phyloP scores from a whole-genome alignment of 2,888 invertebrate species.

The Tetropium fuscum region DNA sequence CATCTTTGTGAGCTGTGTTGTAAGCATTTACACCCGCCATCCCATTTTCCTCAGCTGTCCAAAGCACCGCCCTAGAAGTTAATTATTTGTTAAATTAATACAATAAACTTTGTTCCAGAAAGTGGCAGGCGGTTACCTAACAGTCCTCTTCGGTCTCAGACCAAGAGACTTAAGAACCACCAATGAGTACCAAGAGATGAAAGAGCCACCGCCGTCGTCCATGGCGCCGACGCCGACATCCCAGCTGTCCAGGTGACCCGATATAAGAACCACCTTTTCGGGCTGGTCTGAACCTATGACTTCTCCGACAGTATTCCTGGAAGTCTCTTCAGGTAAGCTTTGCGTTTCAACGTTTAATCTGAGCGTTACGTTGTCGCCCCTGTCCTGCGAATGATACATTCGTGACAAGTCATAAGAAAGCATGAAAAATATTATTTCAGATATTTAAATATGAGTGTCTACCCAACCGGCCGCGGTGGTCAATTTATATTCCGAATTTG shows the following conservation, averaged over 20 bases:
- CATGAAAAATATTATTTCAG: too few species aligned
- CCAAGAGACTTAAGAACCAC: slow-evolving; percentile 75
- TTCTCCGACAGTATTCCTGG: slow-evolving; percentile 82
- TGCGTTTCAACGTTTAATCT: slow-evolving; percentile 76
- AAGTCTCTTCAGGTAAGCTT: slow-evolving; percentile 69
- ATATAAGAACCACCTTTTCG: slow-evolving; percentile 77
- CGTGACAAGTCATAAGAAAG: too few species aligned
- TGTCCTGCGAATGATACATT: slow-evolving; percentile 50
- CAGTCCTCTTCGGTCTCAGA: slow-evolving; percentile 76
- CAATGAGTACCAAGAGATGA: slow-evolving; percentile 82
- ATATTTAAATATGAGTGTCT: too few species aligned
- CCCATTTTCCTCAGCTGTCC: slow-evolving; percentile 86
- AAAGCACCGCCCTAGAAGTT: slow-evolving; percentile 73
- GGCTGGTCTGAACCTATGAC: slow-evolving; percentile 69
- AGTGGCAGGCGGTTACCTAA: slow-evolving; percentile 69
- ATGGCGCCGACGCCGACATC: slow-evolving; percentile 89
- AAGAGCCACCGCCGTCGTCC: slow-evolving; percentile 87
- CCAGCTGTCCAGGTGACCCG: slow-evolving; percentile 90
- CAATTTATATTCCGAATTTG: too few species aligned
- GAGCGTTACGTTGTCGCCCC: slow-evolving; percentile 65
- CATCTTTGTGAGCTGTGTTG: slow-evolving; percentile 70
- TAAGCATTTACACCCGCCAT: slow-evolving; percentile 76
- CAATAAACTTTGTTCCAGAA: background rate
- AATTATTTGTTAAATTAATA: slow-evolving; percentile 6
- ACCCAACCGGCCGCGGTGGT: too few species aligned